Evolutionary conservation across 2,888 invertebrate species (phyloP).

Genomic region (Leistus spinibarbis): DNA sequence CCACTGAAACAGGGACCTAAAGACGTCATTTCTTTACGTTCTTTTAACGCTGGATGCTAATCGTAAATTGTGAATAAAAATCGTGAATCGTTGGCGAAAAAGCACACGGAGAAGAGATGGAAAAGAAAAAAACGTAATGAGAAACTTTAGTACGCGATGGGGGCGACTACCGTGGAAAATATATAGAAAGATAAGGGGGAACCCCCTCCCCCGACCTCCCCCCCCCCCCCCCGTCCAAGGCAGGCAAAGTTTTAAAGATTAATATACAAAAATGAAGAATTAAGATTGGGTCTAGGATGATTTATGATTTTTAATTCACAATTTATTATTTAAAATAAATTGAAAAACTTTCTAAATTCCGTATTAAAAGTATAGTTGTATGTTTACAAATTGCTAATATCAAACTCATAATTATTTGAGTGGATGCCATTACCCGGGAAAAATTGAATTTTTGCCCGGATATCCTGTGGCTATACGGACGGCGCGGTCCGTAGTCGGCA

Average conservation of each 20-base stretch:
- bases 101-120: background rate
- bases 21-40: constrained; percentile 26
- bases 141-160: background rate
- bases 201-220: background rate
- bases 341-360: background rate
- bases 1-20: background rate
- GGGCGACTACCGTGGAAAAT: background rate
- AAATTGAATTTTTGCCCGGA: background rate
- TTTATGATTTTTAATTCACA: background rate
- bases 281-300: background rate
- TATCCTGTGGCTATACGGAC: background rate
- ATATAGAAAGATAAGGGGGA: background rate
- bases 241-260: background rate
- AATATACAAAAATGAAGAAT: background rate
- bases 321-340: no score
- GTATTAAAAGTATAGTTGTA: background rate
- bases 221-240: background rate
- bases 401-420: background rate
- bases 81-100: constrained; percentile 9
- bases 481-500: background rate
- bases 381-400: background rate
- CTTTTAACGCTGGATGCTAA: constrained; percentile 26
- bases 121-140: constrained; percentile 34
- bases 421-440: background rate
- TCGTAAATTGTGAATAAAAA: constrained; percentile 36